Evolutionary conservation across 1,140 invertebrate genomes (phyloP).

Genomic region (Leptinotarsa undecemlineata): DNA sequence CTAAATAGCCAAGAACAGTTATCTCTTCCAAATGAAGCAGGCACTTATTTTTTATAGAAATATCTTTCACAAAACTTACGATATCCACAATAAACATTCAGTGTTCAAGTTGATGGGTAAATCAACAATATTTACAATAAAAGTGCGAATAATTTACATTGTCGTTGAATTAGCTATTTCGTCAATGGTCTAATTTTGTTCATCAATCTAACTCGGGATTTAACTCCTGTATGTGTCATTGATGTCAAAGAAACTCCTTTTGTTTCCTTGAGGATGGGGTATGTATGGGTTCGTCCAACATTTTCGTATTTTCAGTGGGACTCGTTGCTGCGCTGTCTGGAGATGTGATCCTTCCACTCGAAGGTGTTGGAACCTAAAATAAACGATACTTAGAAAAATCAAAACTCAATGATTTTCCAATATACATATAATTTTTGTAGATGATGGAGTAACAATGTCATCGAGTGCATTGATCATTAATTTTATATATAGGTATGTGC

Average conservation of each 20-base stretch:
- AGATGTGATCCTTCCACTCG: slow-evolving; percentile 43
- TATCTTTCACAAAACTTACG: too few species aligned
- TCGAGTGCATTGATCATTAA: too few species aligned
- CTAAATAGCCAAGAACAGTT: too few species aligned
- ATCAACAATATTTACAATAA: neutral
- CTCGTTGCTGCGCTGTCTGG: slow-evolving; percentile 49
- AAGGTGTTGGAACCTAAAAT: slow-evolving; percentile 45
- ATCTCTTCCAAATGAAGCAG: too few species aligned
- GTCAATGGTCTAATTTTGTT: neutral
- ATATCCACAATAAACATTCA: too few species aligned
- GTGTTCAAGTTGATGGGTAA: too few species aligned
- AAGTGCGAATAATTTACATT: neutral
- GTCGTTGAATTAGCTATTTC: neutral
- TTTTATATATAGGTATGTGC: too few species aligned
- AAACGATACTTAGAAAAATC: too few species aligned
- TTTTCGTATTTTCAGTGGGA: slow-evolving; percentile 50
- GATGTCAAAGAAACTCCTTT: slow-evolving; percentile 51
- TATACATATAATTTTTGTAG: too few species aligned
- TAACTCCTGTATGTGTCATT: slow-evolving; percentile 14
- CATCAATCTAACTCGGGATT: neutral
- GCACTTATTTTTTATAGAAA: too few species aligned
- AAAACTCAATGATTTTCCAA: too few species aligned
- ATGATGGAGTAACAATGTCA: too few species aligned
- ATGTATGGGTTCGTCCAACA: slow-evolving; percentile 46
- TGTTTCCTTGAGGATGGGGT: slow-evolving; percentile 52